These are phyloP conservation scores for Kryptolebias marmoratus DNA, from an alignment of 2,113 vertebrate species.

Conservation along the genomic window DNA sequence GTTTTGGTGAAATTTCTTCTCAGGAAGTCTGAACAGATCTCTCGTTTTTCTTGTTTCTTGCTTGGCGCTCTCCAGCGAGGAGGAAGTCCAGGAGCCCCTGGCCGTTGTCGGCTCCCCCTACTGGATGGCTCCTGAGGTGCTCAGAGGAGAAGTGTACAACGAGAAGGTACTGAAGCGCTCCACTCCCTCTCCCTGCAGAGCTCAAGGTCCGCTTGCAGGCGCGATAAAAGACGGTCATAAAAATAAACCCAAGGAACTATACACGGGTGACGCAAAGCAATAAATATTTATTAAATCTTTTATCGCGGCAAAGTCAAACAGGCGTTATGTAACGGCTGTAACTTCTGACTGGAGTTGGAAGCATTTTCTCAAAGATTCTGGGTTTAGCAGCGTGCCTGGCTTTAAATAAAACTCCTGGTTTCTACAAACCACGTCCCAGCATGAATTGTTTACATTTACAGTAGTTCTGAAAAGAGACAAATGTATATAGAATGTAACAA, in stretches of 20 bases:
- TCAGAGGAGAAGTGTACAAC: constrained; percentile 92
- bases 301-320: not conserved
- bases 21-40: not conserved
- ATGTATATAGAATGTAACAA: too few relatives aligned
- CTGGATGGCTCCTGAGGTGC: constrained; percentile 98
- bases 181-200: constrained; percentile 15
- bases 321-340: constrained; percentile 25
- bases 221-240: constrained; percentile 17
- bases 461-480: not conserved
- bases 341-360: not conserved
- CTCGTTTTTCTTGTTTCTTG: not conserved
- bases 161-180: constrained; percentile 87
- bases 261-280: constrained; percentile 10
- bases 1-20: not conserved
- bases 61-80: constrained; percentile 78
- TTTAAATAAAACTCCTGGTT: not conserved
- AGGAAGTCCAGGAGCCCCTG: constrained; percentile 85
- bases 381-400: not conserved
- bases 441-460: too few relatives aligned
- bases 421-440: not conserved
- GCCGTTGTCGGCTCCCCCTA: constrained; percentile 95
- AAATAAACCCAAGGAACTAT: not conserved
- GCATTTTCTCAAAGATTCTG: not conserved
- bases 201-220: constrained; percentile 36
- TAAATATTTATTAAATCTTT: constrained; percentile 41